A percentile compares a stretch with the other conserved stretches of the same genome.
Conservation (phyloP, 2,797 vertebrate genomes). For the Periparus ater region DNA sequence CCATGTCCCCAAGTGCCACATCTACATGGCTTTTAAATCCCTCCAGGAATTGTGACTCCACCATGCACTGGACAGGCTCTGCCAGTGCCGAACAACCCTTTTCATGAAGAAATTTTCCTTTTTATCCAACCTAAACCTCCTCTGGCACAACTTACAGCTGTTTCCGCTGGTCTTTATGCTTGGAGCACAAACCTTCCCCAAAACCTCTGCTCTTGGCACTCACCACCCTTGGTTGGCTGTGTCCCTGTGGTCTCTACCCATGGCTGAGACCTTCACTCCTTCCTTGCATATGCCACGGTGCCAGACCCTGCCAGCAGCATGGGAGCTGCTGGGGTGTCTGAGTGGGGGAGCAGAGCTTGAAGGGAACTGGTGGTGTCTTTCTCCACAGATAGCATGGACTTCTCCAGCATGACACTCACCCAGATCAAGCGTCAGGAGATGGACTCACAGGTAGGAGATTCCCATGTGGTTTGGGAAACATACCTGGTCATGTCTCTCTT, state of each 20-base stretch:
- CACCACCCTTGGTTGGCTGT: fast-evolving
- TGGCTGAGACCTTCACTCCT: not conserved
- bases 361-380: not conserved
- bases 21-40: not conserved
- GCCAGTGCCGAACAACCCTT: not conserved
- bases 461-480: not conserved
- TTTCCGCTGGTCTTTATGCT: not conserved
- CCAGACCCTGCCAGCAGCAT: not conserved
- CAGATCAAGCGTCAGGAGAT: constrained; percentile 98
- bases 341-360: not conserved
- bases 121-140: not conserved
- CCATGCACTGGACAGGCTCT: not conserved
- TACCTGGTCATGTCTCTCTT: not conserved
- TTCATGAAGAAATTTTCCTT: not conserved
- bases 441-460: constrained; percentile 89
- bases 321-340: fast-evolving
- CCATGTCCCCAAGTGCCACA: not conserved
- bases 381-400: constrained; percentile 91
- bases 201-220: not conserved
- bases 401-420: constrained; percentile 94
- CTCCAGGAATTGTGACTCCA: not conserved
- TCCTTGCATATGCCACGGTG: not conserved
- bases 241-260: not conserved
- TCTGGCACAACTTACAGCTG: not conserved
- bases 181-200: not conserved